Conservation (phyloP, 1,140 invertebrate species). For the Diploscapter pachys region DNA sequence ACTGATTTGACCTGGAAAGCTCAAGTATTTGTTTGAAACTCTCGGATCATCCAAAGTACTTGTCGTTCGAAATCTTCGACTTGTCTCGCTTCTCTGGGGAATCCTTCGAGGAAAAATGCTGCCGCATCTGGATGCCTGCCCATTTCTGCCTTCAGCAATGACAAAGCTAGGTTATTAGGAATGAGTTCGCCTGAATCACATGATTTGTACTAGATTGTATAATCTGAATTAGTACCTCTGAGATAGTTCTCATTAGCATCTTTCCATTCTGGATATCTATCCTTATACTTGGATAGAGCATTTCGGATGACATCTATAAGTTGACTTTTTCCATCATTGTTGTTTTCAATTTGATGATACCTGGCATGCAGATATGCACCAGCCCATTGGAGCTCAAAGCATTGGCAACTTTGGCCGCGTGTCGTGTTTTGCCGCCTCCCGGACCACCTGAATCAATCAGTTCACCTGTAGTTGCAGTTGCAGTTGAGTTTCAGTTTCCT, state of each 20-base stretch:
- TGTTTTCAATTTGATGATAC: slow-evolving; percentile 24
- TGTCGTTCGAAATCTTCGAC: slow-evolving; percentile 57
- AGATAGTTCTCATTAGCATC: slow-evolving; percentile 51
- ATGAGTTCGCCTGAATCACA: slow-evolving; percentile 50
- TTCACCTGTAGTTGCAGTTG: background rate
- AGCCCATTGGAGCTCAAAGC: slow-evolving; percentile 46
- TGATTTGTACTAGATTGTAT: background rate
- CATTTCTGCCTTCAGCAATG: slow-evolving; percentile 58
- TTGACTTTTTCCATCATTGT: no score
- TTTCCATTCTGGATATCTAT: slow-evolving; percentile 54
- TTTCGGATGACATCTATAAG: slow-evolving; percentile 42
- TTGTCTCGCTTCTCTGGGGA: slow-evolving; percentile 53
- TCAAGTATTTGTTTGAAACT: background rate
- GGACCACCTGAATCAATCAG: slow-evolving; percentile 45
- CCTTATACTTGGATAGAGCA: slow-evolving; percentile 55
- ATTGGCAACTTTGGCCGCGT: slow-evolving; percentile 50
- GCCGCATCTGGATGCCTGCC: slow-evolving; percentile 51
- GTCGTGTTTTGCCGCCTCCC: slow-evolving; percentile 55
- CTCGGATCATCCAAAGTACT: slow-evolving; percentile 26
- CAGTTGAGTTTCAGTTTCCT: slow-evolving; percentile 24
- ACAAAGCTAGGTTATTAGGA: slow-evolving; percentile 55
- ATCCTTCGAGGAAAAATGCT: slow-evolving; percentile 52
- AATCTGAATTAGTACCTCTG: slow-evolving; percentile 33
- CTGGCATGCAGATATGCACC: slow-evolving; percentile 58
- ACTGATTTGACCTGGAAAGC: slow-evolving; percentile 48